A percentile compares a stretch with the other conserved stretches of the same genome.
Conservation (phyloP, 2,113 vertebrate species). For the Zosterops japonicus region DNA sequence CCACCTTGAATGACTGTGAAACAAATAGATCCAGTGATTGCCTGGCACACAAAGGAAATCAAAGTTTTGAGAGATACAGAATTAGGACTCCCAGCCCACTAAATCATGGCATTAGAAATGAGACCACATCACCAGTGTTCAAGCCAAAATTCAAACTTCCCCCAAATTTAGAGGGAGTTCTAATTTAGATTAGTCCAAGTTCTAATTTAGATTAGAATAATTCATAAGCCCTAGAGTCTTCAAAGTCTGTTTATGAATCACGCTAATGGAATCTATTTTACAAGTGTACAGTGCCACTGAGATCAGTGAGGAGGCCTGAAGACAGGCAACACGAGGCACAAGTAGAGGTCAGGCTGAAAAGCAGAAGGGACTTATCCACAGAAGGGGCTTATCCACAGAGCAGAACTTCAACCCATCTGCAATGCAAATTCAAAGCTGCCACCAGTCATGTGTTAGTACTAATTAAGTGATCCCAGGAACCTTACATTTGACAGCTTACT, state of each 20-base stretch:
- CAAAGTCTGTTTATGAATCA: background rate
- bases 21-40: background rate
- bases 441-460: background rate
- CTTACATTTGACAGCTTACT: background rate
- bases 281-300: background rate
- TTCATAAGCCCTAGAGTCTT: background rate
- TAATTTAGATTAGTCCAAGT: background rate
- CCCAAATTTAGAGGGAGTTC: background rate
- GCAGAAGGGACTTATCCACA: background rate
- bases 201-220: background rate
- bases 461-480: background rate
- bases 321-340: background rate
- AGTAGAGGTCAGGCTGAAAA: background rate
- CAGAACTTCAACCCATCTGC: background rate
- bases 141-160: background rate
- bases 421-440: background rate
- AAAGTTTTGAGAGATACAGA: background rate
- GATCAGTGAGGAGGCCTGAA: background rate
- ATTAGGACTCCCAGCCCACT: background rate
- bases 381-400: background rate
- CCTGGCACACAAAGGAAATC: background rate
- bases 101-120: background rate
- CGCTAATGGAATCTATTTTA: background rate
- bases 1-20: background rate
- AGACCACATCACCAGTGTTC: background rate